Base-by-base conservation (phyloP, 2,888 invertebrate species). In the Piscicola geometra region DNA sequence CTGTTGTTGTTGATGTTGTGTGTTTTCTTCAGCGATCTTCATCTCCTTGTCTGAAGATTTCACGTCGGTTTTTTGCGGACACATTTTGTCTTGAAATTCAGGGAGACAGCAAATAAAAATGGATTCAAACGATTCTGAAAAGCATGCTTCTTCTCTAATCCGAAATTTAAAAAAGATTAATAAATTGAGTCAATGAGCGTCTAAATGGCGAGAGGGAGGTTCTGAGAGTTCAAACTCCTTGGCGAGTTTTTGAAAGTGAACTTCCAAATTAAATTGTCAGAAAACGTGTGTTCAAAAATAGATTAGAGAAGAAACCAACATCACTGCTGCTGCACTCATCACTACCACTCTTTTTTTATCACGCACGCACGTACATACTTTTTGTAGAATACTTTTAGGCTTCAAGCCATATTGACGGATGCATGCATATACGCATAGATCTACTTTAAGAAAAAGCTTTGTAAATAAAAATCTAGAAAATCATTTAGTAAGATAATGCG, bases 1-100 rank as follows among this genome's bases (percentile, higher is more conserved):
- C 71, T 71, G 21, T 71, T 35, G 21, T 25, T 36, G n/a, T 64
- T 73, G 28, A 18, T 64, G 25, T 60, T 64, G 41, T 9, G 67
- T 70, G 28, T 35, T 70, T 2, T 9, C 25, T 41, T 36, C 60
- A 56, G 25, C 60, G 15, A 18, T 21, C 3, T 3, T 56, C 25
- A 18, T 56, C 60, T 56, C n/a, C 21, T 25, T 25, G 25, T 25
- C 25, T 15, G n/a, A 5, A 25, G 21, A 9, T 56, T n/a, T n/a
- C n/a, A n/a, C n/a, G n/a, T 56, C 60, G 25, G 60, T 56, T 56
- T 56, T 56, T 21, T 56, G 60, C 3, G 60, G 60, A 21, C 60
- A 25, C 60, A 56, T 56, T 5, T 56, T 21, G 25, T 25, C 15
- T 3, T 18, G 21, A 21, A 25, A 5, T 25, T 56, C n/a, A 5